phyloP scores from a whole-genome alignment of 2,888 invertebrate genomes.

The Polymixis lichenea region DNA sequence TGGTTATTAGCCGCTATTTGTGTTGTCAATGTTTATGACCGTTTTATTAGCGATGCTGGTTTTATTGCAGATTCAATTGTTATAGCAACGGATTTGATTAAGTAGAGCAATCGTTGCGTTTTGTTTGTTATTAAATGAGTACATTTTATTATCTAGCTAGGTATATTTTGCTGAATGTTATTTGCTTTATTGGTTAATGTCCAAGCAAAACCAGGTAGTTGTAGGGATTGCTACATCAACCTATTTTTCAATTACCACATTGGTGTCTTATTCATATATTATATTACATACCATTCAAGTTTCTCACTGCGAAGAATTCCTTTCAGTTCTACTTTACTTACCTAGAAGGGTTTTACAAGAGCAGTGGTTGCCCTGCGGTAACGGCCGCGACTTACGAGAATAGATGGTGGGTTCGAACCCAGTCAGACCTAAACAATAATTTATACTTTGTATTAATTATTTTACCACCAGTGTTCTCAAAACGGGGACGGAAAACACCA shows the following conservation, averaged over 20 bases:
- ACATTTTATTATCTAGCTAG: slow-evolving; percentile 71
- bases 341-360: no score
- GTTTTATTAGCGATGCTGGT: slow-evolving; percentile 86
- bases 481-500: no score
- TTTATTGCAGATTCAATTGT: slow-evolving; percentile 88
- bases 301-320: no score
- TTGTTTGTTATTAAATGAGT: slow-evolving; percentile 79
- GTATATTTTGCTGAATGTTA: slow-evolving; percentile 40
- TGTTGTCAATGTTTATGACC: slow-evolving; percentile 88
- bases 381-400: no score
- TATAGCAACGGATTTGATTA: slow-evolving; percentile 88
- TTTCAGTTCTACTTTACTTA: neutral
- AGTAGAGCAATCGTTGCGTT: slow-evolving; percentile 82
- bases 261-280: neutral
- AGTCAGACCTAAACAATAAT: no score
- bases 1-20: slow-evolving; percentile 88
- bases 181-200: slow-evolving; percentile 19
- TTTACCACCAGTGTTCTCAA: no score
- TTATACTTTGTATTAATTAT: no score
- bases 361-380: no score
- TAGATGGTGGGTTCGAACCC: no score
- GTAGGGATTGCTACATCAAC: neutral
- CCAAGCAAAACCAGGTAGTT: neutral
- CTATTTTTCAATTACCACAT: neutral
- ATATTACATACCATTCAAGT: neutral